phyloP scores from a whole-genome alignment of 2,113 vertebrate species.

The Progne subis region DNA sequence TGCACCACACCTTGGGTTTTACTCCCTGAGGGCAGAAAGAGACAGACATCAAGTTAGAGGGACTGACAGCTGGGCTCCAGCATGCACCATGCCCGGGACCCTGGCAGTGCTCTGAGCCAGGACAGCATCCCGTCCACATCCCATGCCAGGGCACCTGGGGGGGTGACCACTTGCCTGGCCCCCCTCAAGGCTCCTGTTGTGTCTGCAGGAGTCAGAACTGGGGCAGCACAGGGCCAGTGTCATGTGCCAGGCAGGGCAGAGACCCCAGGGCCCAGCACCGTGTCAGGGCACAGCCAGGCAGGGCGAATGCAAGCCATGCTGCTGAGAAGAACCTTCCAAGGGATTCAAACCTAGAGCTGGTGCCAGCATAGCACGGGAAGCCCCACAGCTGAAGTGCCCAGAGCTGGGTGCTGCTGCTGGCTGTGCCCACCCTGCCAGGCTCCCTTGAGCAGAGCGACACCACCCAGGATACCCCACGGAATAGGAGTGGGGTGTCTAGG shows the following conservation, averaged over 20 bases:
- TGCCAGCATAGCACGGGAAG: accelerated
- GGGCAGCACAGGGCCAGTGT: not conserved
- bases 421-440: not conserved
- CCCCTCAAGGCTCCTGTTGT: accelerated
- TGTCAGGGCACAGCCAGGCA: not conserved
- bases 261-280: accelerated
- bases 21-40: slow-evolving; percentile 80
- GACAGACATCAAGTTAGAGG: not conserved
- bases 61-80: accelerated
- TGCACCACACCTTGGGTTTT: slow-evolving; percentile 90
- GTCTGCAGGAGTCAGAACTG: not conserved
- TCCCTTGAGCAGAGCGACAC: not conserved
- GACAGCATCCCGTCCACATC: not conserved
- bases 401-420: not conserved
- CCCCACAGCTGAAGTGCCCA: accelerated
- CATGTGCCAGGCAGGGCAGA: accelerated
- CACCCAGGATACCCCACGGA: accelerated
- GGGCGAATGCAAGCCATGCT: accelerated
- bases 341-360: not conserved
- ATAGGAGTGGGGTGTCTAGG: not conserved
- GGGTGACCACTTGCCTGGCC: not conserved
- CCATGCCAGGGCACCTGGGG: accelerated
- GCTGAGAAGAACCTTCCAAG: not conserved
- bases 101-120: not conserved
- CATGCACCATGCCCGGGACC: accelerated